Percentiles rank a stretch among this genome's conserved stretches.
Evolutionary conservation across 2,113 vertebrate genomes (phyloP).

Genomic region (Tyto alba): DNA sequence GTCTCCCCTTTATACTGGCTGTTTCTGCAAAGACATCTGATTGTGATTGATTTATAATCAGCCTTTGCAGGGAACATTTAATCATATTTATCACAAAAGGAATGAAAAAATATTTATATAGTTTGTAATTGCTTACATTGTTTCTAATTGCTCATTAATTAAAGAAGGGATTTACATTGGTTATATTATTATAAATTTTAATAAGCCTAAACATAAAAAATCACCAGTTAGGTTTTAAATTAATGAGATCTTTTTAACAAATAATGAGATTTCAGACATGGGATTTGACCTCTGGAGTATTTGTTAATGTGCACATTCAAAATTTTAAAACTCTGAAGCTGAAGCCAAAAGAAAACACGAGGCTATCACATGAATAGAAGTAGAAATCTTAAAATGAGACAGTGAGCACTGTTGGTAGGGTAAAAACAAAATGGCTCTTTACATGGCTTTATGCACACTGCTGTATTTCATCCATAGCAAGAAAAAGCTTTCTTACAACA

Average conservation of each 20-base stretch:
- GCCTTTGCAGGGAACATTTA: background rate
- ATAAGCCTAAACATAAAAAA: slow-evolving; percentile 16
- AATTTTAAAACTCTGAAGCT: background rate
- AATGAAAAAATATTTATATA: background rate
- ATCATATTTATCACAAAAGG: background rate
- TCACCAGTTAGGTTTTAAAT: background rate
- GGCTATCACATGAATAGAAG: background rate
- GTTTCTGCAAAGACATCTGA: background rate
- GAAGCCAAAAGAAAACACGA: background rate
- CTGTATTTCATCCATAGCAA: background rate
- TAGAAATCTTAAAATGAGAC: background rate
- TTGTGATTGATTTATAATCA: background rate
- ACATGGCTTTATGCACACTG: background rate
- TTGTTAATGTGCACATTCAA: background rate
- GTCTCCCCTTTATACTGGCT: background rate
- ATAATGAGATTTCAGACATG: slow-evolving; percentile 28
- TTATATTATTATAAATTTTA: slow-evolving; percentile 1
- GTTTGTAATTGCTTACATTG: slow-evolving; percentile 15
- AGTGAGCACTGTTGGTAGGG: background rate
- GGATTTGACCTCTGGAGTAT: background rate
- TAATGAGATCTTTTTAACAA: slow-evolving; percentile 28
- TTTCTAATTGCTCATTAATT: slow-evolving; percentile 18
- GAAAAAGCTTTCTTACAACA: background rate
- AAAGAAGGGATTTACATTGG: background rate
- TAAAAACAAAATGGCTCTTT: background rate